Evolutionary conservation across 2,113 vertebrate species (phyloP).

Genomic region (Alligator sinensis): DNA sequence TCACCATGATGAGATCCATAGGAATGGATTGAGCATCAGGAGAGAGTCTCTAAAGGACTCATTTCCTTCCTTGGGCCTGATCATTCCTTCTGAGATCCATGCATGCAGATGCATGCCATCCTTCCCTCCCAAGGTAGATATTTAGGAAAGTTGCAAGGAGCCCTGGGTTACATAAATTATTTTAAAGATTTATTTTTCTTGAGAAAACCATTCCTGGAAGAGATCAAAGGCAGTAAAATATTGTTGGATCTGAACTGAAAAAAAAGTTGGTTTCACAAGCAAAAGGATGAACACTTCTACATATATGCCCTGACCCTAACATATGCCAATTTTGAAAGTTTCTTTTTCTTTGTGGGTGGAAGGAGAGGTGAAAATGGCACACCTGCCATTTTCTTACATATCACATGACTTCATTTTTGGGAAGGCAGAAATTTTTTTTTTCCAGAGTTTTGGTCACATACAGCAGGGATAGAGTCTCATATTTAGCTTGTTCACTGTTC

Average conservation of each 20-base stretch:
- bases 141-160: neutral
- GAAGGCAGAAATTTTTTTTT: neutral
- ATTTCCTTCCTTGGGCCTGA: neutral
- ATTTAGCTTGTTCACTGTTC: too few species aligned
- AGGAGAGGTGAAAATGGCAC: neutral
- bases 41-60: neutral
- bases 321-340: too few species aligned
- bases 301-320: neutral
- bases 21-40: neutral
- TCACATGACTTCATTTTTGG: rapidly evolving
- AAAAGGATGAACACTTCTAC: neutral
- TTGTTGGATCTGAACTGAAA: rapidly evolving
- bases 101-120: neutral
- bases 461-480: too few species aligned
- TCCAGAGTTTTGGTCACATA: too few species aligned
- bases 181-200: neutral
- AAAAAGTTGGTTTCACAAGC: constrained; percentile 1
- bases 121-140: neutral
- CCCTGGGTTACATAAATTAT: neutral
- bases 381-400: neutral
- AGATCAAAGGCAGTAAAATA: rapidly evolving
- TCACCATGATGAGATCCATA: neutral
- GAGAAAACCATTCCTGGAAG: neutral
- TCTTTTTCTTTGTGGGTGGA: too few species aligned
- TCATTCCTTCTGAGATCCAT: neutral